A percentile compares a stretch with the other conserved stretches of the same genome.
Conservation (phyloP, 2,113 vertebrate genomes). For the Electrona antarctica region DNA sequence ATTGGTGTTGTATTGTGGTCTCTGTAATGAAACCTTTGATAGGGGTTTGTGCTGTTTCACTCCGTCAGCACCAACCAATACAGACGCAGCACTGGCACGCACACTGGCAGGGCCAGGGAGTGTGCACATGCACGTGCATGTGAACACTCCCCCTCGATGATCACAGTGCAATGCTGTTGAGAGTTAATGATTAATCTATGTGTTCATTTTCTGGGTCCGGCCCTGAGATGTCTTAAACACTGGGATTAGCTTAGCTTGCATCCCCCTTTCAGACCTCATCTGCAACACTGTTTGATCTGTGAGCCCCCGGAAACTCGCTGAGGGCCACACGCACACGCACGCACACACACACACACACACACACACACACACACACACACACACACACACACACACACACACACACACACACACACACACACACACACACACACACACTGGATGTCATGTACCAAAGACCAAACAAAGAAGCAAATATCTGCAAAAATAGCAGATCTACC, state of each 20-base stretch:
- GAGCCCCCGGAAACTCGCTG: not conserved
- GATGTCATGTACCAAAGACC: too few species aligned
- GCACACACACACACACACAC: too few species aligned
- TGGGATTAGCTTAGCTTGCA: slow-evolving; percentile 65
- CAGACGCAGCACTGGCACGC: slow-evolving; percentile 14
- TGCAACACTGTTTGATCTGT: slow-evolving; percentile 68
- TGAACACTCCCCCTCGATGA: slow-evolving; percentile 41
- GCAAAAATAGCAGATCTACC: too few species aligned
- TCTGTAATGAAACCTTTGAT: slow-evolving; percentile 47
- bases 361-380: too few species aligned
- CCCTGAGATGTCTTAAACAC: slow-evolving; percentile 56
- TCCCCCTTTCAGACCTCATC: slow-evolving; percentile 60
- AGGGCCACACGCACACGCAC: slow-evolving; percentile 1
- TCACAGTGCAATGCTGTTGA: slow-evolving; percentile 35
- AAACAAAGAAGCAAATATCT: too few species aligned
- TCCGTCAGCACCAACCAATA: slow-evolving; percentile 39
- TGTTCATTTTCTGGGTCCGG: slow-evolving; percentile 44
- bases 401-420: too few species aligned
- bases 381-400: too few species aligned
- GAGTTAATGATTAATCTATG: slow-evolving; percentile 58
- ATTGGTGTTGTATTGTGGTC: slow-evolving; percentile 14
- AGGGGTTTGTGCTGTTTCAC: slow-evolving; percentile 29
- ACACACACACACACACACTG: too few species aligned
- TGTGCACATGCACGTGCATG: slow-evolving; percentile 7
- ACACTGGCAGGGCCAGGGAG: too few species aligned